phyloP scores from a whole-genome alignment of 2,797 vertebrate species.

The Menidia menidia region DNA sequence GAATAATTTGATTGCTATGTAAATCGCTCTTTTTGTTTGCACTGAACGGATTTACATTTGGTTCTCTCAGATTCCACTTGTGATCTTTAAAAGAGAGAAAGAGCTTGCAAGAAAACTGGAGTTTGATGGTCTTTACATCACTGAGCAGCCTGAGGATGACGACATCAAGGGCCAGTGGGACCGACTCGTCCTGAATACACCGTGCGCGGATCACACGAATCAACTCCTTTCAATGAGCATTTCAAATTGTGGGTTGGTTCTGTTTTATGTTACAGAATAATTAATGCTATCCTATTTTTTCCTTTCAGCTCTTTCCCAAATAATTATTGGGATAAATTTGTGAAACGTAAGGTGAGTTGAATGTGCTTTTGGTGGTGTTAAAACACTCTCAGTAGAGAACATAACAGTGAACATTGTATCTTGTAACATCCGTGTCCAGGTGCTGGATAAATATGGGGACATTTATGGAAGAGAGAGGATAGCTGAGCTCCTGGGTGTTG shows the following conservation, averaged over 20 bases:
- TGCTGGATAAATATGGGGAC: slow-evolving; percentile 94
- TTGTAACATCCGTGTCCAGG: slow-evolving; percentile 72
- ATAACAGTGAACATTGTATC: not conserved
- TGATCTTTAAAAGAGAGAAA: slow-evolving; percentile 96
- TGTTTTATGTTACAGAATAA: not conserved
- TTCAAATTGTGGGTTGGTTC: not conserved
- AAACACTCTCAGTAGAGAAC: not conserved
- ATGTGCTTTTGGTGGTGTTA: not conserved
- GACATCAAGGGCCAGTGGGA: slow-evolving; percentile 97
- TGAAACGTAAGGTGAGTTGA: slow-evolving; percentile 91
- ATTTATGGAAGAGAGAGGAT: slow-evolving; percentile 95
- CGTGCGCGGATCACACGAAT: slow-evolving; percentile 71
- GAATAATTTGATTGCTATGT: not conserved
- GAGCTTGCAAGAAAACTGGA: slow-evolving; percentile 94
- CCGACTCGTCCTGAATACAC: slow-evolving; percentile 92
- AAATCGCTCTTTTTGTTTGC: not conserved
- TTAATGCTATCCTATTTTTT: not conserved
- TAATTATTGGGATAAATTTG: slow-evolving; percentile 98
- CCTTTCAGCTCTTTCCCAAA: slow-evolving; percentile 91
- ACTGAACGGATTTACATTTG: not conserved
- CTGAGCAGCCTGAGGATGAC: slow-evolving; percentile 93
- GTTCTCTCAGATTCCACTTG: slow-evolving; percentile 87
- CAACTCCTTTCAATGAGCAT: slow-evolving; percentile 27
- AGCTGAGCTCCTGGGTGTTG: slow-evolving; percentile 92
- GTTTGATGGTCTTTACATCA: slow-evolving; percentile 94